These are phyloP conservation scores for Parthenolecanium corni DNA, from an alignment of 2,888 invertebrate genomes.

Conservation along the genomic window DNA sequence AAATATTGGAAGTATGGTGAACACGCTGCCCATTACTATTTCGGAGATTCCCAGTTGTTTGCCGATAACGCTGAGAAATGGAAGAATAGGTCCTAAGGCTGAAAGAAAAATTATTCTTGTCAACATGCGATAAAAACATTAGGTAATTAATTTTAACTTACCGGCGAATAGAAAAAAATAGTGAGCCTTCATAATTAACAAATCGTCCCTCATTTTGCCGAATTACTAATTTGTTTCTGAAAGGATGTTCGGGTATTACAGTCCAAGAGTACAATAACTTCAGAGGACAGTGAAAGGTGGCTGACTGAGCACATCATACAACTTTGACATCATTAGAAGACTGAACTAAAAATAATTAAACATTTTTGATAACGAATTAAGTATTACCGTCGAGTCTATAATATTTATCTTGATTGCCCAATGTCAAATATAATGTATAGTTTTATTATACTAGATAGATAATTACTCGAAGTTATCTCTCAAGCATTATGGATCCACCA, in stretches of 20 bases:
- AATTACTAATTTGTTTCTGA: not conserved
- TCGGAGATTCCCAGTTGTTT: slow-evolving; percentile 65
- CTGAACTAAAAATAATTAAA: too few species aligned
- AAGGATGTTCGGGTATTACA: not conserved
- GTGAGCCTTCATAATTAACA: slow-evolving; percentile 73
- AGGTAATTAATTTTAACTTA: slow-evolving; percentile 41
- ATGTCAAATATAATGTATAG: too few species aligned
- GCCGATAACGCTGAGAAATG: slow-evolving; percentile 65
- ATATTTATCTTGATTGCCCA: too few species aligned
- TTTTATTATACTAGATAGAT: too few species aligned
- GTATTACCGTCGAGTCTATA: too few species aligned
- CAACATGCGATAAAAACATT: not conserved
- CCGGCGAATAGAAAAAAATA: slow-evolving; percentile 81
- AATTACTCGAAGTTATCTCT: too few species aligned
- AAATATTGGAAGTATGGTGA: slow-evolving; percentile 59
- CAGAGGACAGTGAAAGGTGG: too few species aligned
- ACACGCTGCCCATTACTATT: slow-evolving; percentile 62
- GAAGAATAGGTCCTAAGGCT: slow-evolving; percentile 72
- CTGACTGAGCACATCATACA: too few species aligned
- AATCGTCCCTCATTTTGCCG: slow-evolving; percentile 49
- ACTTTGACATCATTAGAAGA: too few species aligned
- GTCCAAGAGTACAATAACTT: too few species aligned
- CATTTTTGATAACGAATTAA: too few species aligned
- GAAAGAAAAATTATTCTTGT: slow-evolving; percentile 35
- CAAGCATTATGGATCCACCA: too few species aligned